Percentiles rank a stretch among this genome's conserved stretches.
Evolutionary conservation across 2,888 invertebrate genomes (phyloP).

Genomic region (Caenorhabditis sp.): DNA sequence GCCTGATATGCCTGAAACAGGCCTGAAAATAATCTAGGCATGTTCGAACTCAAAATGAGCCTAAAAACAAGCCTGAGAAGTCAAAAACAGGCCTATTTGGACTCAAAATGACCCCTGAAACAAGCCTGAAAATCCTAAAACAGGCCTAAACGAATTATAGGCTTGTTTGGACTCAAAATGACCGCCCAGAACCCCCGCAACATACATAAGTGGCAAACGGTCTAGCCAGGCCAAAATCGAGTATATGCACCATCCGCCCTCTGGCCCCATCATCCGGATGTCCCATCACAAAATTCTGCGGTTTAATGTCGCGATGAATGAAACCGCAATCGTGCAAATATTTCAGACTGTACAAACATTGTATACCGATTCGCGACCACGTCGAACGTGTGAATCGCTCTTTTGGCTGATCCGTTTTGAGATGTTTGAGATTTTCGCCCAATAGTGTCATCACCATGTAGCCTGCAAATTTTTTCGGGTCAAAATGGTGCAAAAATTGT

Average conservation of each 20-base stretch:
- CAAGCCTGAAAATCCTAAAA: background rate
- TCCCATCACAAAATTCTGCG: constrained; percentile 60
- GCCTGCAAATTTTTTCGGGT: too few species aligned
- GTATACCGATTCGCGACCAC: constrained; percentile 57
- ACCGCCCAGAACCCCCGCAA: background rate
- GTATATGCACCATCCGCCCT: constrained; percentile 39
- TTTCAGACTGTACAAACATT: constrained; percentile 55
- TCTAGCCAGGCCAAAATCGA: constrained; percentile 56
- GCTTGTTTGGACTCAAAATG: too few species aligned
- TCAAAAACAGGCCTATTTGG: too few species aligned
- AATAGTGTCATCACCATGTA: constrained; percentile 64
- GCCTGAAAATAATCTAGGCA: too few species aligned
- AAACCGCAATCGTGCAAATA: constrained; percentile 53
- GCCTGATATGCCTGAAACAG: too few species aligned
- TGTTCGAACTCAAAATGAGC: background rate
- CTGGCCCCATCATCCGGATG: constrained; percentile 44
- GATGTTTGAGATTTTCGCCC: constrained; percentile 53
- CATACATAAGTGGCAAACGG: constrained; percentile 30
- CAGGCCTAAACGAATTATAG: too few species aligned
- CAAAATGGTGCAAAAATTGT: too few species aligned
- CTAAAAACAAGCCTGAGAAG: background rate
- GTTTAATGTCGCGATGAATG: constrained; percentile 54
- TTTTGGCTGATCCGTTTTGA: constrained; percentile 29
- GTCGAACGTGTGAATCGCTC: constrained; percentile 39
- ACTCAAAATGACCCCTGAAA: background rate